Evolutionary conservation across 2,888 invertebrate species (phyloP).

Genomic region (Anagyrus pseudococci): DNA sequence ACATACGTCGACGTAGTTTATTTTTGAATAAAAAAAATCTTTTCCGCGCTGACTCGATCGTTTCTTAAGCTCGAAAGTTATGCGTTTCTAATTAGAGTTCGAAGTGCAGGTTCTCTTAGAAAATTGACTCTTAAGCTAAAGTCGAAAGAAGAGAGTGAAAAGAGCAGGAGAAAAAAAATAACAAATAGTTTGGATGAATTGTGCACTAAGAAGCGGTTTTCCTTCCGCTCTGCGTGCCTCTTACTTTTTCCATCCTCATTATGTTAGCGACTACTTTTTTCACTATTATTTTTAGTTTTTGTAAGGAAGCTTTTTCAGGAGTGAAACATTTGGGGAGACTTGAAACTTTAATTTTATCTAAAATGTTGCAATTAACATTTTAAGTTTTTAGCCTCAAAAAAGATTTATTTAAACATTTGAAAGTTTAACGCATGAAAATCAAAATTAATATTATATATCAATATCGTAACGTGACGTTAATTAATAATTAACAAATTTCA

Average conservation of each 20-base stretch:
- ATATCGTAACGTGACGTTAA: too few relatives aligned
- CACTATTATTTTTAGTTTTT: slow-evolving; percentile 2
- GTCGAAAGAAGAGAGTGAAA: background rate
- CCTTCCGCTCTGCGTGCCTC: background rate
- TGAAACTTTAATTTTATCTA: slow-evolving; percentile 20
- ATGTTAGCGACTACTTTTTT: background rate
- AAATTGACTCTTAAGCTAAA: slow-evolving; percentile 29
- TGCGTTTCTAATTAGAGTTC: slow-evolving; percentile 20
- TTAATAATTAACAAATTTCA: too few relatives aligned
- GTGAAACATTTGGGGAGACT: slow-evolving; percentile 8
- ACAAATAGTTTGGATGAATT: slow-evolving; percentile 10
- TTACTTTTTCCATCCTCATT: slow-evolving; percentile 10
- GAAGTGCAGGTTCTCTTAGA: slow-evolving; percentile 16
- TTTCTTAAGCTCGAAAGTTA: slow-evolving; percentile 1
- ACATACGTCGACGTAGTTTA: background rate
- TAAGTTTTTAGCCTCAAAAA: too few relatives aligned
- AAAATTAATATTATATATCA: too few relatives aligned
- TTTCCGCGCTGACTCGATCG: background rate
- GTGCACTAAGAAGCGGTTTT: slow-evolving; percentile 7
- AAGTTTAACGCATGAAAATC: too few relatives aligned
- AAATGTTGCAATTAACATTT: slow-evolving; percentile 31
- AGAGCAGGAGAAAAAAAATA: background rate
- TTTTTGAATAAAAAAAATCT: background rate
- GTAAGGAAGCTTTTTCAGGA: background rate
- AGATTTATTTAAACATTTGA: too few relatives aligned